These are phyloP conservation scores for Athalia circularis DNA, from an alignment of 2,888 invertebrate species.

Conservation along the genomic window DNA sequence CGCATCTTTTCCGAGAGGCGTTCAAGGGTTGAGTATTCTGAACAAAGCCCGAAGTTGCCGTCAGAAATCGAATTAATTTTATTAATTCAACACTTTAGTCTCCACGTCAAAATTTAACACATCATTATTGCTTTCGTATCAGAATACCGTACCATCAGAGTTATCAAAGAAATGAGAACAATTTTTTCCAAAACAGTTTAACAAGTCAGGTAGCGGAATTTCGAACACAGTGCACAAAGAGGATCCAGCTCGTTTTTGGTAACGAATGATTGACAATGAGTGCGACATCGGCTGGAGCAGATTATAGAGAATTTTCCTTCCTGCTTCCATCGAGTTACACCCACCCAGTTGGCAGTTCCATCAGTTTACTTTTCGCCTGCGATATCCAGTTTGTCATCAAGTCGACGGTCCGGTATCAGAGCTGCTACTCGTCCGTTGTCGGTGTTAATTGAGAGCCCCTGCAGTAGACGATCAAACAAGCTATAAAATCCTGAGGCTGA, in stretches of 20 bases:
- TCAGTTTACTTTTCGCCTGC: neutral
- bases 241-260: neutral
- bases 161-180: neutral
- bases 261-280: too few relatives aligned
- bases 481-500: constrained; percentile 58
- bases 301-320: too few relatives aligned
- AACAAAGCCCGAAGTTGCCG: constrained; percentile 33
- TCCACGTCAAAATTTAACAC: constrained; percentile 1
- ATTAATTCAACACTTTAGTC: constrained; percentile 34
- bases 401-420: neutral
- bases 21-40: constrained; percentile 37
- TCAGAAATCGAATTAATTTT: constrained; percentile 39
- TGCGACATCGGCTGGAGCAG: too few relatives aligned
- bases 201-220: too few relatives aligned
- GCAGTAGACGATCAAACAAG: constrained; percentile 53
- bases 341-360: too few relatives aligned
- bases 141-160: neutral
- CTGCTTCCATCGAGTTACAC: too few relatives aligned
- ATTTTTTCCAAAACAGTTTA: too few relatives aligned
- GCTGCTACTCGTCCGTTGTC: neutral
- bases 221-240: too few relatives aligned
- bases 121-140: neutral
- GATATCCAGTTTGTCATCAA: constrained; percentile 1
- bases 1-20: constrained; percentile 59
- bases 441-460: constrained; percentile 54